A percentile compares a stretch with the other conserved stretches of the same genome.
Evolutionary conservation across 2,888 invertebrate genomes (phyloP).

Genomic region (Chaetogeoica ovagalla): DNA sequence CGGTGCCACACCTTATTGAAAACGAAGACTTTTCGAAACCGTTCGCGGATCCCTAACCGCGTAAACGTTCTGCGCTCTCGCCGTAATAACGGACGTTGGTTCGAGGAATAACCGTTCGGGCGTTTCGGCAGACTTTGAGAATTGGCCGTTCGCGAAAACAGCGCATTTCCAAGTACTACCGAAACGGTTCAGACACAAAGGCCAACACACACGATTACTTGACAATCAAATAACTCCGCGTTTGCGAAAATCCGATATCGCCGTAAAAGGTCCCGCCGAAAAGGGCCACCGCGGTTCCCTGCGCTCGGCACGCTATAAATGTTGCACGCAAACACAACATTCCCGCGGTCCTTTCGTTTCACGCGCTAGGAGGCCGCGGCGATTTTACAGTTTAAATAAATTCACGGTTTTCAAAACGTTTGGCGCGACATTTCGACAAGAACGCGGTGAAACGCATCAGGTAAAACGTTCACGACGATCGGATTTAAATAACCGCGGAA

Average conservation of each 20-base stretch:
- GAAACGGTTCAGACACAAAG: neutral
- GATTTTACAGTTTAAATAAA: too few species aligned
- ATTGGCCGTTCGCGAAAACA: conserved; percentile 13
- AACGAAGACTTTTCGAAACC: neutral
- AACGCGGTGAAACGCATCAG: too few species aligned
- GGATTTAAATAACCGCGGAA: too few species aligned
- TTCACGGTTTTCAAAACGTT: too few species aligned
- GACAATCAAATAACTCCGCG: neutral
- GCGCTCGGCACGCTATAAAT: neutral
- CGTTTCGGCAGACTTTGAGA: neutral
- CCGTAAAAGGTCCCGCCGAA: neutral
- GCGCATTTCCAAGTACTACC: conserved; percentile 9
- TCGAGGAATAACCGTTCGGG: conserved; percentile 2
- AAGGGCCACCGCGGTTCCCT: neutral
- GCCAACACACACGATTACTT: conserved; percentile 11
- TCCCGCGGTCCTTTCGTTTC: neutral
- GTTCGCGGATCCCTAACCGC: too few species aligned
- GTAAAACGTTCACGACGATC: too few species aligned
- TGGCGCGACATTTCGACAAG: too few species aligned
- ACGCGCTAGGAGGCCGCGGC: too few species aligned
- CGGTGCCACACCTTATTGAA: neutral
- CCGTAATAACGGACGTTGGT: neutral
- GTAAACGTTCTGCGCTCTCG: neutral
- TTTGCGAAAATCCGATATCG: neutral
- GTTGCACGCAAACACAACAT: neutral